Evolutionary conservation across 2,113 vertebrate species (phyloP).

Genomic region (Oryzias melastigma): DNA sequence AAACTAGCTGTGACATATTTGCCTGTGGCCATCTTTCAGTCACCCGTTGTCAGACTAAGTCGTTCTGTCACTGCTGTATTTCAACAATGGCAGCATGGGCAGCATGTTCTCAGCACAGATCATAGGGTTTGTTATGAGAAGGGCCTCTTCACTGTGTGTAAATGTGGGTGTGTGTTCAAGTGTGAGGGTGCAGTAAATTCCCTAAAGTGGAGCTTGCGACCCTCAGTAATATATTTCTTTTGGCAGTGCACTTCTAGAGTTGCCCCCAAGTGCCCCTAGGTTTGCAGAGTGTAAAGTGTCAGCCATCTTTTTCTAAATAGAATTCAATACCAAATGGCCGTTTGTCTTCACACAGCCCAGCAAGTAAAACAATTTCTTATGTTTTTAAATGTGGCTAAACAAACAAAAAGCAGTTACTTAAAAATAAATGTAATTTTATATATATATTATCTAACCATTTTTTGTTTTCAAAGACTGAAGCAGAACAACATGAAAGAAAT

Average conservation of each 20-base stretch:
- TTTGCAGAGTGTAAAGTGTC: constrained; percentile 70
- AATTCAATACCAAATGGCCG: constrained; percentile 74
- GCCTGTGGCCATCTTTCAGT: constrained; percentile 64
- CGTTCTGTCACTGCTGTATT: constrained; percentile 59
- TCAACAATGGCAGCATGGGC: constrained; percentile 59
- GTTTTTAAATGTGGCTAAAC: constrained; percentile 1
- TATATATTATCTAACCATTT: too few relatives aligned
- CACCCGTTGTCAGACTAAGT: constrained; percentile 54
- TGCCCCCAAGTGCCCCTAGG: constrained; percentile 57
- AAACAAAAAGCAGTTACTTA: constrained; percentile 39
- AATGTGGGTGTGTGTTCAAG: constrained; percentile 16
- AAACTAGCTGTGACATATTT: constrained; percentile 66
- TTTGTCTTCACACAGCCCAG: constrained; percentile 74
- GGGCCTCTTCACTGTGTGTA: constrained; percentile 22
- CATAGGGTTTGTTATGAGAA: constrained; percentile 54
- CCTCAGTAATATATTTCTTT: constrained; percentile 72
- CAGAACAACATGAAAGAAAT: too few relatives aligned
- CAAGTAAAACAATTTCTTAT: constrained; percentile 32
- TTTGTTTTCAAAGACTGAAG: too few relatives aligned
- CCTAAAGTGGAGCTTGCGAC: constrained; percentile 66
- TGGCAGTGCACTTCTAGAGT: constrained; percentile 65
- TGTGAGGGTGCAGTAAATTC: constrained; percentile 59
- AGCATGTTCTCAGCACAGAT: constrained; percentile 52
- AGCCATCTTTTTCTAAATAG: constrained; percentile 76
- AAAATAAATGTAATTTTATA: constrained; percentile 20